Percentiles rank a stretch among this genome's conserved stretches.
Evolutionary conservation across 2,888 invertebrate species (phyloP).

Genomic region (Vannuccia rotundouncinata): DNA sequence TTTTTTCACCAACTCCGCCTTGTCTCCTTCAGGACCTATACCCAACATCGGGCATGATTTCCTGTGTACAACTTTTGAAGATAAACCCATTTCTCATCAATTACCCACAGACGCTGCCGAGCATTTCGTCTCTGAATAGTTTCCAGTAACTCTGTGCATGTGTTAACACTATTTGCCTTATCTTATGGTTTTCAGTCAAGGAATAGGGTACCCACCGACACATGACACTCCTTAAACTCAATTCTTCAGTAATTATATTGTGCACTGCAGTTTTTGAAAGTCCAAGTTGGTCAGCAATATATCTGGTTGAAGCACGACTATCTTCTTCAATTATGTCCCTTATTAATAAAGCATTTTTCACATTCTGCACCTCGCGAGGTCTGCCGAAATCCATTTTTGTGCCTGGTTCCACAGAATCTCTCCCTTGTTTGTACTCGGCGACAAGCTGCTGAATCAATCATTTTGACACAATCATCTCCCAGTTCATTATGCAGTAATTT

Average conservation of each 20-base stretch:
- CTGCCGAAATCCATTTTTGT: not conserved
- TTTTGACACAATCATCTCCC: not conserved
- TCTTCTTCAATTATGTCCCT: not conserved
- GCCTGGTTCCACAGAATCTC: not conserved
- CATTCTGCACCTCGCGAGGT: not conserved
- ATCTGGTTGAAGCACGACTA: not conserved
- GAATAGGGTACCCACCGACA: constrained; percentile 19
- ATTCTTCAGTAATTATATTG: constrained; percentile 12
- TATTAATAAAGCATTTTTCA: not conserved
- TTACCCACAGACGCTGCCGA: not conserved
- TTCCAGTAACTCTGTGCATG: constrained; percentile 23
- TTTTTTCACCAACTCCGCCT: not conserved
- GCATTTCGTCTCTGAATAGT: not conserved
- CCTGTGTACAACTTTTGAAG: not conserved
- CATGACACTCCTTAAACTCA: not conserved
- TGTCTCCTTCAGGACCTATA: not conserved
- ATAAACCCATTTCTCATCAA: not conserved
- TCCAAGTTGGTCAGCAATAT: not conserved
- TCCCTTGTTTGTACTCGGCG: not conserved
- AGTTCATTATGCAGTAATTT: not conserved
- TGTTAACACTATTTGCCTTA: constrained; percentile 15
- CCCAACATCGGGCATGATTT: not conserved
- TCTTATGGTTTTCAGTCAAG: constrained; percentile 23
- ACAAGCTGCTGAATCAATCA: not conserved
- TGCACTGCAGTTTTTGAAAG: not conserved